phyloP scores from a whole-genome alignment of 2,797 vertebrate genomes.

The Labeo calbasu region DNA sequence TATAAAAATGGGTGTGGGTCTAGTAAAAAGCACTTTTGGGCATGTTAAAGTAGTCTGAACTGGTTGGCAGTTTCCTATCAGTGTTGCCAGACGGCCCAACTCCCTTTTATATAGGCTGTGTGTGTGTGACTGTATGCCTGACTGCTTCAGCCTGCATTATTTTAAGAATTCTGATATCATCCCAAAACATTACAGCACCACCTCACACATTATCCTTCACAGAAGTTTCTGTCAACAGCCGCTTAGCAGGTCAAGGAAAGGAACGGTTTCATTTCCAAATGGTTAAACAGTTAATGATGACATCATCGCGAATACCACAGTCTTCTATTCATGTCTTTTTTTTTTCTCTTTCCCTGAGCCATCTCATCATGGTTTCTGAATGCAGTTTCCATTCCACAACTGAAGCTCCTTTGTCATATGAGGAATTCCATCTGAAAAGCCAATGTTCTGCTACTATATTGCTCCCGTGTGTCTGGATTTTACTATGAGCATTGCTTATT shows the following conservation, averaged over 20 bases:
- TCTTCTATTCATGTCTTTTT: constrained; percentile 45
- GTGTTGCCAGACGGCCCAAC: constrained; percentile 48
- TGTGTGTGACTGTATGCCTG: not conserved
- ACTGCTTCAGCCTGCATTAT: constrained; percentile 21
- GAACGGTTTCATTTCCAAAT: constrained; percentile 49
- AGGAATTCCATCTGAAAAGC: constrained; percentile 29
- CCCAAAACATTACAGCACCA: constrained; percentile 16
- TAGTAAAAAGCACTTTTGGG: constrained; percentile 37
- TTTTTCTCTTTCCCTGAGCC: constrained; percentile 21
- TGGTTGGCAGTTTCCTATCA: constrained; percentile 46
- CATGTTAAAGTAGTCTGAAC: constrained; percentile 36
- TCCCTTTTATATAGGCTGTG: constrained; percentile 9
- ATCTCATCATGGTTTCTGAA: constrained; percentile 34
- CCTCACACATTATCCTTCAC: constrained; percentile 25
- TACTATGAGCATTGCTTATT: constrained; percentile 7
- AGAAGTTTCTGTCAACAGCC: constrained; percentile 53
- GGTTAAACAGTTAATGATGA: constrained; percentile 59
- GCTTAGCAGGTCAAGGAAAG: constrained; percentile 31
- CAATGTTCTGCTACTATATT: constrained; percentile 34
- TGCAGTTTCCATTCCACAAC: constrained; percentile 47
- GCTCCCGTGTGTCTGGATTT: constrained; percentile 38
- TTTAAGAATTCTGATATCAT: constrained; percentile 28
- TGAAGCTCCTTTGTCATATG: constrained; percentile 37
- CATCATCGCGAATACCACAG: constrained; percentile 47
- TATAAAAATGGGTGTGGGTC: constrained; percentile 33